These are phyloP conservation scores for Ciconia nigra DNA, from an alignment of 2,797 vertebrate genomes.

Conservation along the genomic window DNA sequence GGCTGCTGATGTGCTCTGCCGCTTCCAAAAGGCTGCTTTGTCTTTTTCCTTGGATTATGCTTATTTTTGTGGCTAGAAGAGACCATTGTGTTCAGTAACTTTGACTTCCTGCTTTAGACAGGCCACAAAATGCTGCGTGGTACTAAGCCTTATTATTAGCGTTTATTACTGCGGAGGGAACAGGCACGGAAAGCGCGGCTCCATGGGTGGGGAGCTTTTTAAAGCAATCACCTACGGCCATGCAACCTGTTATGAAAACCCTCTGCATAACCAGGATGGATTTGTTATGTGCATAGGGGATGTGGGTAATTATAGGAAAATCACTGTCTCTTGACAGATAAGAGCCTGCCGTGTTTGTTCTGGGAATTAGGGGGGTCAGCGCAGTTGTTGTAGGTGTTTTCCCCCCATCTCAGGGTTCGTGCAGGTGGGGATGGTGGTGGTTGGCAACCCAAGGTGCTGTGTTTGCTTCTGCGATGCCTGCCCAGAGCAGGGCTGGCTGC, in stretches of 20 bases:
- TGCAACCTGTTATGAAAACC: conserved; percentile 33
- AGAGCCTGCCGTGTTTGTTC: not conserved
- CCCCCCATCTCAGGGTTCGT: fast-evolving
- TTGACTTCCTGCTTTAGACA: not conserved
- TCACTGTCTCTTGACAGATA: not conserved
- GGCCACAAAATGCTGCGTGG: not conserved
- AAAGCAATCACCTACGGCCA: conserved; percentile 40
- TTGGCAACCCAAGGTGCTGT: not conserved
- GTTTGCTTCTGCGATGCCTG: not conserved
- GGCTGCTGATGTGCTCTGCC: not conserved
- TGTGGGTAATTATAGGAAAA: not conserved
- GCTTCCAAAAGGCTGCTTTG: not conserved
- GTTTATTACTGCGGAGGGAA: not conserved
- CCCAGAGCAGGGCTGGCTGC: not conserved
- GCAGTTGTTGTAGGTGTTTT: not conserved
- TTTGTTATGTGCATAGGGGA: not conserved
- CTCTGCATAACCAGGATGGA: not conserved
- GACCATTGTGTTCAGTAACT: not conserved
- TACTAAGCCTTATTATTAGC: not conserved
- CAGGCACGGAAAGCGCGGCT: not conserved
- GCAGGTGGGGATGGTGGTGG: not conserved
- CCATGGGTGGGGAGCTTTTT: conserved; percentile 47
- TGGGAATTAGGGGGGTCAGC: not conserved
- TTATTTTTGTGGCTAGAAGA: not conserved
- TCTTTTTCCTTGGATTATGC: not conserved